Percentiles rank a stretch among this genome's conserved stretches.
phyloP scores from a whole-genome alignment of 2,797 vertebrate species.

The Enteromius paludinosus region DNA sequence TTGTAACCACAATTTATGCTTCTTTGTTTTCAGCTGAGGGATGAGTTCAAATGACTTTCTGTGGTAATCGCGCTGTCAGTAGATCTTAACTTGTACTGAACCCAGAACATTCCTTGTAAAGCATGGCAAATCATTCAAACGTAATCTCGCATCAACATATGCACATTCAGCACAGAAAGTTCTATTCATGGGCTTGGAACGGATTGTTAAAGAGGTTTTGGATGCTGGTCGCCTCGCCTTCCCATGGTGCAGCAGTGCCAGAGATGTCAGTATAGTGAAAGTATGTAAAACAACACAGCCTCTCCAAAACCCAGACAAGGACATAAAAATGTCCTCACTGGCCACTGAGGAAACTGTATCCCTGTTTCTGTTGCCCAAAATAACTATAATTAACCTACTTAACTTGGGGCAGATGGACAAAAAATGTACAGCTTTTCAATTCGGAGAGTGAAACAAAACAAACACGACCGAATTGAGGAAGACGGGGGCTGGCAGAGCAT shows the following conservation, averaged over 20 bases:
- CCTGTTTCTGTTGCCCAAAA: constrained; percentile 46
- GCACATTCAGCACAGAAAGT: constrained; percentile 33
- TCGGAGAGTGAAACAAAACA: constrained; percentile 62
- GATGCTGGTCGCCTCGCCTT: constrained; percentile 31
- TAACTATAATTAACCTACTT: constrained; percentile 63
- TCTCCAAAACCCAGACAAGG: constrained; percentile 45
- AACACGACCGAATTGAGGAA: constrained; percentile 56
- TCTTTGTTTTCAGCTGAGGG: constrained; percentile 8
- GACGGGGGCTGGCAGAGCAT: constrained; percentile 58
- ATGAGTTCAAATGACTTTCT: not conserved
- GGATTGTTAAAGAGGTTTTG: constrained; percentile 40
- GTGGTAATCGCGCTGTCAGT: not conserved
- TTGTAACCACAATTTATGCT: constrained; percentile 16
- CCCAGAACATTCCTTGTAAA: constrained; percentile 4
- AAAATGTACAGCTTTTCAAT: constrained; percentile 58
- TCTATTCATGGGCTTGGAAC: constrained; percentile 41
- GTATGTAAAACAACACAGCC: constrained; percentile 36
- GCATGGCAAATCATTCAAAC: constrained; percentile 33
- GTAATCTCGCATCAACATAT: constrained; percentile 11
- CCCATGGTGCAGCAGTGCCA: constrained; percentile 35
- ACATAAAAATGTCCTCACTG: constrained; percentile 57
- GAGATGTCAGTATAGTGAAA: constrained; percentile 52
- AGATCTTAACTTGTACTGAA: constrained; percentile 15
- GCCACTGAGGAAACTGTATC: constrained; percentile 56
- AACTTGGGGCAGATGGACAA: constrained; percentile 57